Percentiles rank a stretch among this genome's conserved stretches.
Conservation (phyloP, 2,113 vertebrate species). For the Lamprologus sp. region DNA sequence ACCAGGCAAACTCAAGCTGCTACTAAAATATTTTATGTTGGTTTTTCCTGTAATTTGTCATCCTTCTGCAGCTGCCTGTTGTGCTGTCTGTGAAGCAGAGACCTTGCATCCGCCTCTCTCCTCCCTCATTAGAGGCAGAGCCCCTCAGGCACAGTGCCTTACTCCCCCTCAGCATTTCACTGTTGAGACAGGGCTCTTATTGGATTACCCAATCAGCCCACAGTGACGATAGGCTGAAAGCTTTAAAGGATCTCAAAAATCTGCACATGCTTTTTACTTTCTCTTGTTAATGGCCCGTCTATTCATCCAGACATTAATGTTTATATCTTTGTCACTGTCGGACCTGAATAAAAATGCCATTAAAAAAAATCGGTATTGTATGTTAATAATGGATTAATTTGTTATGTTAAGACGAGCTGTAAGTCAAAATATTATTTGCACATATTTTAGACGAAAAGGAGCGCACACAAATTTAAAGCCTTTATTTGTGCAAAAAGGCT, state of each 20-base stretch:
- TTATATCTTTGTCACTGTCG: not conserved
- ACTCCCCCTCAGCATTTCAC: constrained; percentile 34
- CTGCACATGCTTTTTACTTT: not conserved
- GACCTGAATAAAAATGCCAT: not conserved
- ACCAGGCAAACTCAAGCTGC: not conserved
- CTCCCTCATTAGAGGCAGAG: constrained; percentile 55
- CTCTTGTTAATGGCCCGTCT: not conserved
- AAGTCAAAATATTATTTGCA: not conserved
- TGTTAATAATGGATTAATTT: not conserved
- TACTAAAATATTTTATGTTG: not conserved
- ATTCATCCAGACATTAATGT: not conserved
- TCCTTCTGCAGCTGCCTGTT: constrained; percentile 9
- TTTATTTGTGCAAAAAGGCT: not conserved
- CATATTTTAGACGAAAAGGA: not conserved
- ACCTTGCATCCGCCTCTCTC: constrained; percentile 20
- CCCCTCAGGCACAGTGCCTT: constrained; percentile 15
- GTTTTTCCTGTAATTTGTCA: not conserved
- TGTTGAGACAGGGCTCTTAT: constrained; percentile 32
- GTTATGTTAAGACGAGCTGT: not conserved
- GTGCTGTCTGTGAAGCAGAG: constrained; percentile 31
- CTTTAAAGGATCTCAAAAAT: constrained; percentile 17
- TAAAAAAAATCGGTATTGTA: not conserved
- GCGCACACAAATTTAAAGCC: not conserved
- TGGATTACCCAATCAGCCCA: constrained; percentile 33
- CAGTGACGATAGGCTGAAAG: constrained; percentile 3